Percentiles rank a stretch among this genome's conserved stretches.
phyloP scores from a whole-genome alignment of 2,888 invertebrate genomes.

The Junonia oenone region DNA sequence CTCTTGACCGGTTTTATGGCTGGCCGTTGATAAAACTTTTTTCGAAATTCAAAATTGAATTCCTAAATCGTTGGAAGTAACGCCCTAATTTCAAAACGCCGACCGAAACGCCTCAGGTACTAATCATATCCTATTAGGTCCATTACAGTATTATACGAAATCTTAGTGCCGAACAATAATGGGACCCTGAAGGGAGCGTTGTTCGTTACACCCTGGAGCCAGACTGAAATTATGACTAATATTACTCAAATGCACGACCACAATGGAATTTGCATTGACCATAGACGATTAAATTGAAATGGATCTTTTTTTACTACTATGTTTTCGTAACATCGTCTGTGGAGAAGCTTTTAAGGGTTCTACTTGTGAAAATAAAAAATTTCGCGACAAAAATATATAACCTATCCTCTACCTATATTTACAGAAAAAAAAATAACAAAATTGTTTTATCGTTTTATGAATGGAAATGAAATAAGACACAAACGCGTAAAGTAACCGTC shows the following conservation, averaged over 20 bases:
- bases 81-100: conserved; percentile 17
- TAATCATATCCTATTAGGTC: conserved; percentile 28
- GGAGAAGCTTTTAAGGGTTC: no score
- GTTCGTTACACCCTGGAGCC: conserved; percentile 52
- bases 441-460: no score
- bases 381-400: no score
- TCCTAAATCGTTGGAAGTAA: conserved; percentile 29
- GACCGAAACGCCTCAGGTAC: conserved; percentile 16
- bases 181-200: conserved; percentile 28
- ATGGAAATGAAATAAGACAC: no score
- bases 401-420: no score
- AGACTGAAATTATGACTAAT: conserved; percentile 46
- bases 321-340: no score
- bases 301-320: no score
- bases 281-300: not conserved
- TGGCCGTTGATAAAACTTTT: not conserved
- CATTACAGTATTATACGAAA: conserved; percentile 22
- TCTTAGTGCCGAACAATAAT: conserved; percentile 19
- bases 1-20: no score
- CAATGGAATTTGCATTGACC: not conserved
- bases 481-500: no score
- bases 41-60: conserved; percentile 1
- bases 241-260: conserved; percentile 3
- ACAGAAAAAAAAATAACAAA: no score
- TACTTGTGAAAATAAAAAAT: no score